Percentiles rank a stretch among this genome's conserved stretches.
Evolutionary conservation across 2,113 vertebrate species (phyloP).

Genomic region (Melanocharis versteri): DNA sequence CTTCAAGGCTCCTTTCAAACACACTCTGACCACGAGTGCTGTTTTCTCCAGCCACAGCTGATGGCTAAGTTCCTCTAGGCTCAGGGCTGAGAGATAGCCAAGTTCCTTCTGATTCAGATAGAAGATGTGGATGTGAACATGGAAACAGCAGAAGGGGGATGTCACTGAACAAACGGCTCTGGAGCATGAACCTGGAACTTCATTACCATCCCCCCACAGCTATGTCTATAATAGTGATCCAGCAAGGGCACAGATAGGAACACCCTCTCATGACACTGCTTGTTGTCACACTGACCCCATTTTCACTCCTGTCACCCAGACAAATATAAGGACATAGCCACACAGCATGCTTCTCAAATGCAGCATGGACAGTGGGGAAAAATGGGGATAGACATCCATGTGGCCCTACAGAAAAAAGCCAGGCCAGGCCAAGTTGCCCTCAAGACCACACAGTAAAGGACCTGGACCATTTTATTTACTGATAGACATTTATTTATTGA

Average conservation of each 20-base stretch:
- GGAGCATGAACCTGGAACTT: background rate
- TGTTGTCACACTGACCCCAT: fast-evolving
- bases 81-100: background rate
- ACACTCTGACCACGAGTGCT: background rate
- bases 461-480: background rate
- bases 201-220: fast-evolving
- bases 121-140: background rate
- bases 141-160: background rate
- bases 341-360: background rate
- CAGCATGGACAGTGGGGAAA: background rate
- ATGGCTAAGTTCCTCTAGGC: background rate
- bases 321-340: background rate
- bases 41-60: background rate
- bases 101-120: background rate
- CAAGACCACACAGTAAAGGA: background rate
- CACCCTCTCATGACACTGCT: background rate
- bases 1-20: background rate
- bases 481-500: background rate
- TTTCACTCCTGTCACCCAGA: background rate
- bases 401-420: background rate
- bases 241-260: background rate
- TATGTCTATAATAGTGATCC: background rate
- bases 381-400: fast-evolving
- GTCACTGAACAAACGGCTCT: background rate
- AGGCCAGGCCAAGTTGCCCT: background rate